Evolutionary conservation across 1,140 invertebrate species (phyloP).

Genomic region (Bombus soroeensis): DNA sequence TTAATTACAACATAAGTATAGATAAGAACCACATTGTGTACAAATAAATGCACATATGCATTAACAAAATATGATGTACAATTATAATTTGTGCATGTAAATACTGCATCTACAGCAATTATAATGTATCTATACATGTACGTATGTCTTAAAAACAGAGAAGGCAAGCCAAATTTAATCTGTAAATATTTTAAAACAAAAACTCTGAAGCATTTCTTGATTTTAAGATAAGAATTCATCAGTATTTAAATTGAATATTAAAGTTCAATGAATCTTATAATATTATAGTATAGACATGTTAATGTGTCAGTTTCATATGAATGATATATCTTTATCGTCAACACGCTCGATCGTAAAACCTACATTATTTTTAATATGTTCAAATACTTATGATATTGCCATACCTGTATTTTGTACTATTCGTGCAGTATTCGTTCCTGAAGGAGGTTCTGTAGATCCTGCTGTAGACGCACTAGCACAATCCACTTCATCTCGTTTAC

Average conservation of each 20-base stretch:
- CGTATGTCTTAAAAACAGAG: constrained; percentile 35
- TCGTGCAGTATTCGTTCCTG: constrained; percentile 64
- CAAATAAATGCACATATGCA: constrained; percentile 34
- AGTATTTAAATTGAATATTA: constrained; percentile 30
- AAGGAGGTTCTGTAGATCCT: constrained; percentile 68
- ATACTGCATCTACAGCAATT: neutral
- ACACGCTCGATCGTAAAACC: constrained; percentile 53
- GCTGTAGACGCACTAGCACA: constrained; percentile 75
- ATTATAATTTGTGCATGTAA: constrained; percentile 23
- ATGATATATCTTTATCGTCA: constrained; percentile 70
- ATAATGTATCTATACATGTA: neutral
- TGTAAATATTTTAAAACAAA: constrained; percentile 51
- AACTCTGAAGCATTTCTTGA: constrained; percentile 9
- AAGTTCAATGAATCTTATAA: constrained; percentile 26
- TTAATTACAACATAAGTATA: constrained; percentile 4
- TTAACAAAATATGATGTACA: constrained; percentile 5
- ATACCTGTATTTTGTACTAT: constrained; percentile 81
- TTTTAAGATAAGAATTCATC: constrained; percentile 2
- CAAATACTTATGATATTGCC: constrained; percentile 40
- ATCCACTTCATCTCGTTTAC: constrained; percentile 80
- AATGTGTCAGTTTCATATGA: constrained; percentile 33
- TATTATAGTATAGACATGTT: constrained; percentile 30
- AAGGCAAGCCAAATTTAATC: constrained; percentile 48
- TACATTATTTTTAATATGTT: constrained; percentile 26
- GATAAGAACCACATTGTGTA: constrained; percentile 9